Percentiles rank a stretch among this genome's conserved stretches.
phyloP scores from a whole-genome alignment of 1,140 invertebrate species.

The Plutomurus gul region DNA sequence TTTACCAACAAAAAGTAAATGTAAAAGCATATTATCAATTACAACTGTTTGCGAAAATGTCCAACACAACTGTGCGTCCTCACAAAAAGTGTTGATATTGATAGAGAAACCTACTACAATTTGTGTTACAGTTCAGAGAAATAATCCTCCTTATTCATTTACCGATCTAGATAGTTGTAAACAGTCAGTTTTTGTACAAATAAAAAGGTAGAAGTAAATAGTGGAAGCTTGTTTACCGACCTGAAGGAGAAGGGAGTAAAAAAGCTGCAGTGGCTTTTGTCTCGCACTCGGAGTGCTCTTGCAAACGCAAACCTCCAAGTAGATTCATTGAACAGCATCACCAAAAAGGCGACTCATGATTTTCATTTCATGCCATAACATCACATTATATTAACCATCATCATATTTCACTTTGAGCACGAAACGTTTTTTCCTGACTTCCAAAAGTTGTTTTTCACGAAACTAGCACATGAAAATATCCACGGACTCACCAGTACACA shows the following conservation, averaged over 20 bases:
- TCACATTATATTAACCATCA: conserved; percentile 9
- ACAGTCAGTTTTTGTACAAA: no score
- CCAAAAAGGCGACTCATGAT: conserved; percentile 11
- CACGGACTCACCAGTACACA: neutral
- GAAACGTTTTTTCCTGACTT: neutral
- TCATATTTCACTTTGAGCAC: conserved; percentile 21
- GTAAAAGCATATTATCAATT: no score
- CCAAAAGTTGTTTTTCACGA: neutral
- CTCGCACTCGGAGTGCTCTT: conserved; percentile 18
- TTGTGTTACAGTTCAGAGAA: no score
- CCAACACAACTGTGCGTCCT: no score
- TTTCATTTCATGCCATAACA: neutral
- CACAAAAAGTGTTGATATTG: no score
- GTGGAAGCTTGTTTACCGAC: neutral
- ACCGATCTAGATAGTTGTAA: no score
- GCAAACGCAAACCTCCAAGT: conserved; percentile 3
- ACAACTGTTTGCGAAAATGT: no score
- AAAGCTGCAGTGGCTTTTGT: conserved; percentile 8
- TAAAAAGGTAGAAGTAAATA: neutral
- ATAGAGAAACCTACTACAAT: no score
- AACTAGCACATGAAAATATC: neutral
- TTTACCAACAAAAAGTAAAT: no score
- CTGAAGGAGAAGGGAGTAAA: conserved; percentile 4
- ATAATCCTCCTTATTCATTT: no score
- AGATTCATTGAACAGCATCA: conserved; percentile 18